Percentiles rank a stretch among this genome's conserved stretches.
These are phyloP conservation scores for Stictonetta naevosa DNA, from an alignment of 2,113 vertebrate species.

Conservation along the genomic window DNA sequence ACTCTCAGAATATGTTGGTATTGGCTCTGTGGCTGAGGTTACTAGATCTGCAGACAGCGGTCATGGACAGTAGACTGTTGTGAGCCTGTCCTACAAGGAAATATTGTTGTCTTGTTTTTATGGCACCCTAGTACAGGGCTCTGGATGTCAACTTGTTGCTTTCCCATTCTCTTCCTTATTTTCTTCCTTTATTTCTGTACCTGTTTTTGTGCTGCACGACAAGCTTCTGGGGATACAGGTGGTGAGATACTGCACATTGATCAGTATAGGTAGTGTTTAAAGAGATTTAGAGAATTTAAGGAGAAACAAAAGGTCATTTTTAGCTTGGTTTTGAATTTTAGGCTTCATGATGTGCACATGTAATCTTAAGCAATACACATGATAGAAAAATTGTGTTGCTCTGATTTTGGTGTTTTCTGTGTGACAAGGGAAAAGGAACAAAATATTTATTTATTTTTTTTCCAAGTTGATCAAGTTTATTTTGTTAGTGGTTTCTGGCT, in stretches of 20 bases:
- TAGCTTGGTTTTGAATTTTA: background rate
- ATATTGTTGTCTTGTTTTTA: background rate
- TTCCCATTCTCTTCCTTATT: rapidly evolving
- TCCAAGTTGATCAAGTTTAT: background rate
- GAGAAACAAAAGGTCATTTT: background rate
- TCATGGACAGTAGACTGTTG: background rate
- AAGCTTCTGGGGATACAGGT: background rate
- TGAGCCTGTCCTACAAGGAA: background rate
- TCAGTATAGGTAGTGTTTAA: background rate
- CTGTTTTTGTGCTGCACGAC: background rate
- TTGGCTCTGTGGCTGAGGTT: background rate
- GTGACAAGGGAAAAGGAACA: background rate
- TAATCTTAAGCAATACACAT: rapidly evolving
- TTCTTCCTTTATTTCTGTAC: background rate
- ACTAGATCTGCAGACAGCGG: background rate
- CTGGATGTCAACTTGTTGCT: background rate
- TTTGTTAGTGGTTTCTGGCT: background rate
- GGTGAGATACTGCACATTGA: background rate
- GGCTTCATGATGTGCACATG: background rate
- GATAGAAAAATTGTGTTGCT: background rate
- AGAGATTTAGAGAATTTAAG: background rate
- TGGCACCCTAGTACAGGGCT: background rate
- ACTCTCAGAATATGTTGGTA: background rate
- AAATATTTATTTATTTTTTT: background rate
- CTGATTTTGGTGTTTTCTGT: background rate